Evolutionary conservation across 2,797 vertebrate genomes (phyloP), one percentile per base, ranked within the genome.

Genomic region (Sardinella longiceps): DNA sequence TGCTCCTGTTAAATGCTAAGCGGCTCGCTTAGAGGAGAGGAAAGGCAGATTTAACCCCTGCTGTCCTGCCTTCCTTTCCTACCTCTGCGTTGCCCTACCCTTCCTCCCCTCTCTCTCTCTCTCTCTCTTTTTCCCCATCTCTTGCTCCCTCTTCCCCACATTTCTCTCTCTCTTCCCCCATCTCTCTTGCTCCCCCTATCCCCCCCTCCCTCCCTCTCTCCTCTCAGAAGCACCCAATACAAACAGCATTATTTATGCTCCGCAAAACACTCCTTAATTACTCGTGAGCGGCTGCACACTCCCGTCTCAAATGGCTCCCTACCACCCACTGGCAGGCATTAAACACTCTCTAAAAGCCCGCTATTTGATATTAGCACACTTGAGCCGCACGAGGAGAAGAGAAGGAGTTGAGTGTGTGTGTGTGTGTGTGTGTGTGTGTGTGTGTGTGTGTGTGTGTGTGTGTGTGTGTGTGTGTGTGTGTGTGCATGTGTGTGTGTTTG

Each of bases 241-340:
- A 98, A 99, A 99, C 97, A 97, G 97, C 97, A 98, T 99, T 99
- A 99, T 99, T 99, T 98, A 99, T 99, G 97, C 97, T 96, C 95
- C 85, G 97, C 96, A 97, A 98, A 99, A 98, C 97, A 97, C 95
- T 97, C 95, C 96, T 98, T 99, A 99, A 99, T 99, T 99, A 99
- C 97, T 97, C 96, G 97, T 97, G 97, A 97, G 96, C 96, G 94
- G 95, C 95, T 95, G 95, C 96, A 94, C 95, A 94, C 96, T 96
- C 90, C 90, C 86, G 83, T 90, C 96, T 96, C 96, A 96, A 96
- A 96, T 95, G 94, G 95, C 92, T 94, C 93, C 95, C 94, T 95
- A 95, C 98, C 98, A 97, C 97, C 98, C 97, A 98, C 97, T 95
- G 95, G 95, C 97, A 97, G 96, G 96, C 96, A 96, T 98, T 98